Evolutionary conservation across 2,888 invertebrate species (phyloP).

Genomic region (Noctua comes): DNA sequence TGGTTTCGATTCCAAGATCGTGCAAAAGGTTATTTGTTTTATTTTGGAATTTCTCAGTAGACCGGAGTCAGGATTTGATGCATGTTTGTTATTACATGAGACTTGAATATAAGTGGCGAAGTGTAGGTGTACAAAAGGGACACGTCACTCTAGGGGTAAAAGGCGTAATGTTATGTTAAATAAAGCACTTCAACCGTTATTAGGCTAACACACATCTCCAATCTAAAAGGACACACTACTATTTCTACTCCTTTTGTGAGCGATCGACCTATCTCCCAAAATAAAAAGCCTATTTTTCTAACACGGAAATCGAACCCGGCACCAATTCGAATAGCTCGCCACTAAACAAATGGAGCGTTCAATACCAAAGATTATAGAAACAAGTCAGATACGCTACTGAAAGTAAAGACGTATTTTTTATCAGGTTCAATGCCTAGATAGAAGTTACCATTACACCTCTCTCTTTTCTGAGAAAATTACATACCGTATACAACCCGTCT

Average conservation of each 20-base stretch:
- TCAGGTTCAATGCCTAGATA: neutral
- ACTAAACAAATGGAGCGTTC: conserved; percentile 33
- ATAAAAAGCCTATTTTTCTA: conserved; percentile 19
- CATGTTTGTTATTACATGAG: too few species aligned
- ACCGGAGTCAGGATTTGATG: neutral
- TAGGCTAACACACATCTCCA: neutral
- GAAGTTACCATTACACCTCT: neutral
- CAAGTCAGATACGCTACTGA: neutral
- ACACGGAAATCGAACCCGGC: conserved; percentile 27
- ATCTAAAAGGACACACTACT: neutral
- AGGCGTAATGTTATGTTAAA: neutral
- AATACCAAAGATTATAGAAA: conserved; percentile 12
- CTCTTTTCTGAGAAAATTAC: neutral
- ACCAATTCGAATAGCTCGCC: conserved; percentile 12
- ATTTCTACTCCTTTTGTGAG: neutral
- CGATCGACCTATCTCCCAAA: conserved; percentile 2
- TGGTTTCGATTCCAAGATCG: neutral
- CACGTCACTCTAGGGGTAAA: neutral
- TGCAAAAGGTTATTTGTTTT: too few species aligned
- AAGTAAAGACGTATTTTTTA: too few species aligned
- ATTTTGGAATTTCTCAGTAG: too few species aligned
- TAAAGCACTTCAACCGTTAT: neutral
- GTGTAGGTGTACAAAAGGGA: too few species aligned
- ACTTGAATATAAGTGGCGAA: too few species aligned
- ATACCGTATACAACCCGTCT: neutral